phyloP scores from a whole-genome alignment of 2,888 invertebrate genomes.

The Tenthredo mesomela region DNA sequence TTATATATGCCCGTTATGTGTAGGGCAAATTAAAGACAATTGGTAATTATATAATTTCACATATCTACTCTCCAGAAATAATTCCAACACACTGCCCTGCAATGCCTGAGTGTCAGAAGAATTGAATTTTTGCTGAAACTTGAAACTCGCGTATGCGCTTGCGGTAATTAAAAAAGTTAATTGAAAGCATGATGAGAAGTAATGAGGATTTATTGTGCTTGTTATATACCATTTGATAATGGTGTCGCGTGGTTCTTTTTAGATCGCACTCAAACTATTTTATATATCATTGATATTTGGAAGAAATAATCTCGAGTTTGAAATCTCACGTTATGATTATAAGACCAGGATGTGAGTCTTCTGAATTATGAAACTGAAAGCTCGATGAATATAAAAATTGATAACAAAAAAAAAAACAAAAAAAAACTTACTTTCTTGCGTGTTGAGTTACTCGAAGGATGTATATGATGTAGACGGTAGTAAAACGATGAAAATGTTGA shows the following conservation, averaged over 20 bases:
- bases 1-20: constrained; percentile 60
- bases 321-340: not conserved
- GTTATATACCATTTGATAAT: constrained; percentile 24
- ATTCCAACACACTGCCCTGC: not conserved
- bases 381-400: not conserved
- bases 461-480: not conserved
- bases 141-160: constrained; percentile 59
- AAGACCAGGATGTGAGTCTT: not conserved
- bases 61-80: constrained; percentile 24
- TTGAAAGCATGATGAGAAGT: constrained; percentile 64
- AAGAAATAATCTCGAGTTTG: not conserved
- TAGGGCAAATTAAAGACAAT: constrained; percentile 65
- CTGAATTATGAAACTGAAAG: not conserved
- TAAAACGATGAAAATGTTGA: not conserved
- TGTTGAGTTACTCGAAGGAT: not conserved
- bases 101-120: not conserved
- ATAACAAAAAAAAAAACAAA: not conserved
- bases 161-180: constrained; percentile 65
- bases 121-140: constrained; percentile 60
- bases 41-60: constrained; percentile 56
- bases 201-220: constrained; percentile 68
- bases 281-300: not conserved
- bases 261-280: not conserved
- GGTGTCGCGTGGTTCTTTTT: not conserved
- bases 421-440: not conserved